These are phyloP conservation scores for Melanaphis sacchari DNA, from an alignment of 1,140 invertebrate species.

Conservation along the genomic window DNA sequence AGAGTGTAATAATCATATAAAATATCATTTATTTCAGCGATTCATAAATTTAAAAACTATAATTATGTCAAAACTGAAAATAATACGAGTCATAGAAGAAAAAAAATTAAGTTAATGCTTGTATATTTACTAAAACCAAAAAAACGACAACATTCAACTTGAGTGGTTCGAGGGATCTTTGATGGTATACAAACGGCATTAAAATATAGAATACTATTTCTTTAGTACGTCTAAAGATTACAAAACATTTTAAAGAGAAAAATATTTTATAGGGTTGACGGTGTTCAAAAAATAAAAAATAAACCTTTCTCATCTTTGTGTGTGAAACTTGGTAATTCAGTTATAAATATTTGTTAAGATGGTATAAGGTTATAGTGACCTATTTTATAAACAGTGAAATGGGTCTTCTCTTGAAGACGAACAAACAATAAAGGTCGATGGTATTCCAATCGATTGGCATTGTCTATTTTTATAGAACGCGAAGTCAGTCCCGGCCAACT, in stretches of 20 bases:
- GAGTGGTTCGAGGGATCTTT: not conserved
- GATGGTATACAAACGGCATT: not conserved
- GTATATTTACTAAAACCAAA: not conserved
- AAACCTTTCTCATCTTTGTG: not conserved
- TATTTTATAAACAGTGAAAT: not conserved
- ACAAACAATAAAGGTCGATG: constrained; percentile 13
- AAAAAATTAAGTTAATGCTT: not conserved
- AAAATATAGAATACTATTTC: not conserved
- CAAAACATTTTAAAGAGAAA: not conserved
- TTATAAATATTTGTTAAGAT: not conserved
- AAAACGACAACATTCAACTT: not conserved
- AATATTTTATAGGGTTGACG: not conserved
- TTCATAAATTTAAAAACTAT: not conserved
- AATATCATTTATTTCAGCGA: not conserved
- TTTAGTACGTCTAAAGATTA: not conserved
- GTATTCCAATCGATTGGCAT: constrained; percentile 25
- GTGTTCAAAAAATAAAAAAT: not conserved
- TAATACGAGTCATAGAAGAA: not conserved
- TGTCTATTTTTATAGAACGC: constrained; percentile 15
- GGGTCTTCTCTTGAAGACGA: not conserved
- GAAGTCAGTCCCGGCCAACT: constrained; percentile 3
- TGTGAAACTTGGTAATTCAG: not conserved
- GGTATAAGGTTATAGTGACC: not conserved
- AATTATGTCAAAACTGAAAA: not conserved
- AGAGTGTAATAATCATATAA: not conserved